Conservation (phyloP, 1,140 invertebrate genomes). For the Orussus abietinus region DNA sequence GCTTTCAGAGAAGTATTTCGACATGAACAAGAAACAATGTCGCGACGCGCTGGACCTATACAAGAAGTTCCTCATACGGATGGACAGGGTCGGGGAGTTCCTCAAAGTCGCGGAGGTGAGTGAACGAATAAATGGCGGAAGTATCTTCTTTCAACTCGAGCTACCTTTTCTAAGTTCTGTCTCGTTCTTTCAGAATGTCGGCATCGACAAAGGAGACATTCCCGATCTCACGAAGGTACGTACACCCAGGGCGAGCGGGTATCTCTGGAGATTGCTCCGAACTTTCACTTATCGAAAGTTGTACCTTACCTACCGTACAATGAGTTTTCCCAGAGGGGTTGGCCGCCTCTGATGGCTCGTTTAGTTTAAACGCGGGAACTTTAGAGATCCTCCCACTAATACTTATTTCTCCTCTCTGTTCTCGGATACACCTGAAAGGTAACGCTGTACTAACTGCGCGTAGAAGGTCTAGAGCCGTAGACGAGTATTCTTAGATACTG, state of each 20-base stretch:
- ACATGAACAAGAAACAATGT: constrained; percentile 99
- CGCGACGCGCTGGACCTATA: constrained; percentile 97
- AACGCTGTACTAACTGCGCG: neutral
- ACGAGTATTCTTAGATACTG: neutral
- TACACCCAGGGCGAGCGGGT: too few relatives aligned
- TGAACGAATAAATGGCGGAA: constrained; percentile 11
- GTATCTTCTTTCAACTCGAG: constrained; percentile 9
- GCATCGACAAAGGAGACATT: constrained; percentile 98
- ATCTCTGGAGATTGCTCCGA: too few relatives aligned
- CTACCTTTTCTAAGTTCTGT: constrained; percentile 15
- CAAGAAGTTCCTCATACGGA: constrained; percentile 97
- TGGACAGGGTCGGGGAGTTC: constrained; percentile 98
- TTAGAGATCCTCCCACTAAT: constrained; percentile 8
- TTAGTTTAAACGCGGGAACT: too few relatives aligned
- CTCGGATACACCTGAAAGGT: constrained; percentile 1
- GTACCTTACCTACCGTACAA: too few relatives aligned
- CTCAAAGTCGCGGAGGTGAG: constrained; percentile 90
- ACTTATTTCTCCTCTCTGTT: constrained; percentile 6
- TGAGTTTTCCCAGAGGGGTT: too few relatives aligned
- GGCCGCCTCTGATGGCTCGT: too few relatives aligned
- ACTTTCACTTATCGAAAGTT: too few relatives aligned
- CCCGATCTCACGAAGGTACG: constrained; percentile 92
- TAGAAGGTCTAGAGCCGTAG: neutral
- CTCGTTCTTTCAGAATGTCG: constrained; percentile 89
- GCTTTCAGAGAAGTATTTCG: constrained; percentile 91